Evolutionary conservation across 2,888 invertebrate species (phyloP).

Genomic region (Nymphalis polychloros): DNA sequence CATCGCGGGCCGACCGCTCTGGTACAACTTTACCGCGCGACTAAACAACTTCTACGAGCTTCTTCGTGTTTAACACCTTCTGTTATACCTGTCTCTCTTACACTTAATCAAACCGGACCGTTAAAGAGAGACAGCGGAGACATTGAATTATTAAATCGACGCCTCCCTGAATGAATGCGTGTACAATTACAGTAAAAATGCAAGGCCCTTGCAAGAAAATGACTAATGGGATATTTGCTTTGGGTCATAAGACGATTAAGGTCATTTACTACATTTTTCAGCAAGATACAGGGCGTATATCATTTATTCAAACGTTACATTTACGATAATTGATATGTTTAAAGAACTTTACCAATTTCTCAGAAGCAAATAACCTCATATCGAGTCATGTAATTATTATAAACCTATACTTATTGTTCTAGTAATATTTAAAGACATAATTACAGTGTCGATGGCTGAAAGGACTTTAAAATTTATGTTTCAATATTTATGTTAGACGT

Average conservation of each 20-base stretch:
- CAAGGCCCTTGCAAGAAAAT: conserved; percentile 58
- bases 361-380: conserved; percentile 42
- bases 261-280: conserved; percentile 61
- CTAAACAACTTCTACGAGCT: conserved; percentile 48
- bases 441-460: background rate
- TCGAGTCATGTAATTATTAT: conserved; percentile 23
- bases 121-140: conserved; percentile 50
- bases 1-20: conserved; percentile 73
- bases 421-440: conserved; percentile 8
- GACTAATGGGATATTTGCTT: conserved; percentile 63
- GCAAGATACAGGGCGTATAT: conserved; percentile 51
- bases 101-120: conserved; percentile 38
- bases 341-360: conserved; percentile 48
- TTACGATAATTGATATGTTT: conserved; percentile 64
- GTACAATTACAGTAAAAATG: conserved; percentile 62
- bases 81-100: conserved; percentile 49
- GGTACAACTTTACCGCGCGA: conserved; percentile 59
- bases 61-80: conserved; percentile 28
- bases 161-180: conserved; percentile 65
- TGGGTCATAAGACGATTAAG: conserved; percentile 58
- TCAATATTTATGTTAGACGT: background rate
- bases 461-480: background rate
- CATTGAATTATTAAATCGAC: conserved; percentile 70
- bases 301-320: conserved; percentile 61
- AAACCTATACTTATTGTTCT: conserved; percentile 19